These are phyloP conservation scores for Microtus montanus DNA, from an alignment of 2,113 vertebrate genomes.

Conservation along the genomic window DNA sequence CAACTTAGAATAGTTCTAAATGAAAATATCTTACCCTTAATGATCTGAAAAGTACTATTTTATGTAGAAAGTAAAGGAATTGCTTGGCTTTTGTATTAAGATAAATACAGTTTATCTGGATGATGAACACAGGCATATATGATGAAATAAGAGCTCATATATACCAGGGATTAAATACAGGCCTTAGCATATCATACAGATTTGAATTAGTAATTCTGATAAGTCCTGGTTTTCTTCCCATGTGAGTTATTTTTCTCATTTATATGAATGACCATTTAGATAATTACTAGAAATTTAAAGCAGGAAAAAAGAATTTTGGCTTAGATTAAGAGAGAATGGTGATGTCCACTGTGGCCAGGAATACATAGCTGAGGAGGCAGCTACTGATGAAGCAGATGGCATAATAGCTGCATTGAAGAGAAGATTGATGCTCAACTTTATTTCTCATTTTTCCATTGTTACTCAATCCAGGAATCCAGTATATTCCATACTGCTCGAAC, in stretches of 20 bases:
- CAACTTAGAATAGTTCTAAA: neutral
- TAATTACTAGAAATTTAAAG: neutral
- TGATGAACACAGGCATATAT: neutral
- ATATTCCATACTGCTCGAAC: neutral
- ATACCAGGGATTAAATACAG: neutral
- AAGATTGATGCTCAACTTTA: neutral
- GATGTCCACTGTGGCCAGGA: neutral
- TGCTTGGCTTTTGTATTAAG: neutral
- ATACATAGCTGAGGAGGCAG: neutral
- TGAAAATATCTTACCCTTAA: neutral
- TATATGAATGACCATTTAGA: neutral
- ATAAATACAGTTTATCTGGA: neutral
- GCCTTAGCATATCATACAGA: neutral
- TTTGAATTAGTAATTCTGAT: neutral
- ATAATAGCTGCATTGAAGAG: no score
- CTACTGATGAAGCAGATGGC: no score
- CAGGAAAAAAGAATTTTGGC: neutral
- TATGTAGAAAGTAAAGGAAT: neutral
- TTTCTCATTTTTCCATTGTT: neutral
- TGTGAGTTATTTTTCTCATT: neutral
- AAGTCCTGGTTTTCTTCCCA: neutral
- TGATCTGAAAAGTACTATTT: neutral
- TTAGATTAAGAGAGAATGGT: neutral
- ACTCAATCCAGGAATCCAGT: rapidly evolving
- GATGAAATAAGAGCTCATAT: neutral